Conservation (phyloP, 1,140 invertebrate species). For the Calephelis virginiensis region DNA sequence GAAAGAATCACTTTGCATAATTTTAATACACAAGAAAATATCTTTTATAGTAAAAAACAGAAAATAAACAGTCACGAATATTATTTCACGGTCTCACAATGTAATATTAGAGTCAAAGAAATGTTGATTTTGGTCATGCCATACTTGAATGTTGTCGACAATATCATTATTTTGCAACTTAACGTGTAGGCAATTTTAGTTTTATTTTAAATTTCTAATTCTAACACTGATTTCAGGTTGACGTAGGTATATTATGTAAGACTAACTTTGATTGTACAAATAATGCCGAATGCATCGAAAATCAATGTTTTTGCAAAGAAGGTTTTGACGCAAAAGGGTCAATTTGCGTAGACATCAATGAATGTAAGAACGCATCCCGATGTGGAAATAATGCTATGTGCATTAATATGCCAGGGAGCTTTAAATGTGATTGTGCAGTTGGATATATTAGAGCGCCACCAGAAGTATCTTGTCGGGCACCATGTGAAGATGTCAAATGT, state of each 20-base stretch:
- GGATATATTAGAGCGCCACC: constrained; percentile 93
- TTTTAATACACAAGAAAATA: too few relatives aligned
- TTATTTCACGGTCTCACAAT: too few relatives aligned
- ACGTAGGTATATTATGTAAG: constrained; percentile 91
- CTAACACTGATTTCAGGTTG: constrained; percentile 78
- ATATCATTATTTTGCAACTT: too few relatives aligned
- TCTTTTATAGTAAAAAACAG: too few relatives aligned
- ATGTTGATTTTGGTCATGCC: too few relatives aligned
- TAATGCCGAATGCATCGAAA: constrained; percentile 93
- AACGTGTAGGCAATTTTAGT: too few relatives aligned
- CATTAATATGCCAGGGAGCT: constrained; percentile 90
- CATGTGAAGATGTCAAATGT: constrained; percentile 94
- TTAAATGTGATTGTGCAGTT: constrained; percentile 91
- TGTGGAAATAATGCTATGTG: constrained; percentile 92
- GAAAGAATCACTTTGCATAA: too few relatives aligned
- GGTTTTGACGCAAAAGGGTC: constrained; percentile 90
- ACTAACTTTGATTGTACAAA: constrained; percentile 95
- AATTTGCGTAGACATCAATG: constrained; percentile 89
- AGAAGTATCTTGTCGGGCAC: constrained; percentile 89
- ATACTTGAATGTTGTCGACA: too few relatives aligned
- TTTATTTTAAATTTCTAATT: background rate
- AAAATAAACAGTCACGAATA: too few relatives aligned
- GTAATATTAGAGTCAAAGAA: too few relatives aligned
- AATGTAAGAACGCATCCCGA: constrained; percentile 84
- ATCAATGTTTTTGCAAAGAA: constrained; percentile 93